Evolutionary conservation across 2,797 vertebrate genomes (phyloP).

Genomic region (Lacerta agilis): DNA sequence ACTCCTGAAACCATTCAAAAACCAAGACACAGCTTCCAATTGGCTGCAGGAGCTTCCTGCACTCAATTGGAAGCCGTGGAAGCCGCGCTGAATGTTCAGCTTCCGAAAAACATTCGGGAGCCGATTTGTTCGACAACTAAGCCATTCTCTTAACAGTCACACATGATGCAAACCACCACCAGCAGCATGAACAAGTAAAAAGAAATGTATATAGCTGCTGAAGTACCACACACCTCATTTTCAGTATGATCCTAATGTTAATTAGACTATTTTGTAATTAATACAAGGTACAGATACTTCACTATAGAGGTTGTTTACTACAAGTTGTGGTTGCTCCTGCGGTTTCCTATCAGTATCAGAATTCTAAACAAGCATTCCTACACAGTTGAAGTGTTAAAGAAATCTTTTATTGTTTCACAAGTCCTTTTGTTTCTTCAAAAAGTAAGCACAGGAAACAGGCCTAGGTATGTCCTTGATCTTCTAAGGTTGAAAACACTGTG

Average conservation of each 20-base stretch:
- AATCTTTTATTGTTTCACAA: slow-evolving; percentile 5
- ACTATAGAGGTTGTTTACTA: neutral
- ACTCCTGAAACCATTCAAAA: too few species aligned
- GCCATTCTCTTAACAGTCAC: too few species aligned
- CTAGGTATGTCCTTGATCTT: slow-evolving; percentile 71
- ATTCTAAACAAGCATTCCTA: neutral
- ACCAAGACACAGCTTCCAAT: too few species aligned
- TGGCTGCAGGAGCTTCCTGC: too few species aligned
- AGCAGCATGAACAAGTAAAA: neutral
- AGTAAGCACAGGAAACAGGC: slow-evolving; percentile 75
- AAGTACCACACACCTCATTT: neutral
- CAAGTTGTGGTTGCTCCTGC: neutral
- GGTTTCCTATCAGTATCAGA: neutral
- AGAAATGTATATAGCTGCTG: neutral
- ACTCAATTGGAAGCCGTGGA: too few species aligned
- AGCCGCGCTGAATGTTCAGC: too few species aligned
- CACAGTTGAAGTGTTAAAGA: neutral
- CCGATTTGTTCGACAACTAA: too few species aligned
- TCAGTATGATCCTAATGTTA: neutral
- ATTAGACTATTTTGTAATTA: too few species aligned
- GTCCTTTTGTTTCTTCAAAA: slow-evolving; percentile 56
- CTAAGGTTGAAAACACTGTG: slow-evolving; percentile 73
- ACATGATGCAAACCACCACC: neutral
- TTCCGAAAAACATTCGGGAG: too few species aligned
- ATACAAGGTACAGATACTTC: neutral